Conservation (phyloP, 1,140 invertebrate genomes). For the Neocloeon triangulifer region DNA sequence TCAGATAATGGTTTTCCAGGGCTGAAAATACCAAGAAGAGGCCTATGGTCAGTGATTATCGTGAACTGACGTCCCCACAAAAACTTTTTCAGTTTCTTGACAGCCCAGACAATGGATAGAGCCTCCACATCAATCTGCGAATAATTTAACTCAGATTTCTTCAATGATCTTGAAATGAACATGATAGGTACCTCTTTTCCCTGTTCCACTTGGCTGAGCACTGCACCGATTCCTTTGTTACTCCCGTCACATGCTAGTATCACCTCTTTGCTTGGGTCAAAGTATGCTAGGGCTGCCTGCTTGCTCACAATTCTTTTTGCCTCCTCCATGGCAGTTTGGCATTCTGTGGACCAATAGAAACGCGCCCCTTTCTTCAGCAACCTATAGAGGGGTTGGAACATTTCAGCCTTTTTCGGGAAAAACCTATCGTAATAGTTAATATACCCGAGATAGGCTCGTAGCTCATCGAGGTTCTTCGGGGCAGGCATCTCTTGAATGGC, state of each 20-base stretch:
- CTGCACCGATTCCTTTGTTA: conserved; percentile 15
- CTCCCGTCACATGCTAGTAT: conserved; percentile 11
- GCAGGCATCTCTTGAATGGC: too few species aligned
- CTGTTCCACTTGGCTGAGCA: conserved; percentile 15
- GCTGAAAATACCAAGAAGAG: too few species aligned
- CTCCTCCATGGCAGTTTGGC: conserved; percentile 8
- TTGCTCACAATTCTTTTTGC: conserved; percentile 6
- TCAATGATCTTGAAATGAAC: conserved; percentile 16
- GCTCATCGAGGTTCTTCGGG: conserved; percentile 3
- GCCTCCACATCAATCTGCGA: conserved; percentile 23
- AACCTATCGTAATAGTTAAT: conserved; percentile 4
- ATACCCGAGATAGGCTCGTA: conserved; percentile 2
- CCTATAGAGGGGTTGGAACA: conserved; percentile 6
- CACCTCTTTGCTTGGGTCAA: conserved; percentile 9
- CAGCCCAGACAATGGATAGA: conserved; percentile 18
- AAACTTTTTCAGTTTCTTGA: conserved; percentile 21
- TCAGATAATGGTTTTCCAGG: too few species aligned
- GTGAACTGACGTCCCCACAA: too few species aligned
- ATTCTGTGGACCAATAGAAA: conserved; percentile 5
- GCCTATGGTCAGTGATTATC: too few species aligned
- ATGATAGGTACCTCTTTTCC: conserved; percentile 15
- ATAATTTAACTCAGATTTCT: conserved; percentile 19
- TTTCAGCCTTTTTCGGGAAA: conserved; percentile 4
- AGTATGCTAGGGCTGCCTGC: conserved; percentile 8
- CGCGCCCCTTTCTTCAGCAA: conserved; percentile 2